Base-by-base conservation (phyloP, 2,888 invertebrate genomes). In the Philhelius pedissequus region DNA sequence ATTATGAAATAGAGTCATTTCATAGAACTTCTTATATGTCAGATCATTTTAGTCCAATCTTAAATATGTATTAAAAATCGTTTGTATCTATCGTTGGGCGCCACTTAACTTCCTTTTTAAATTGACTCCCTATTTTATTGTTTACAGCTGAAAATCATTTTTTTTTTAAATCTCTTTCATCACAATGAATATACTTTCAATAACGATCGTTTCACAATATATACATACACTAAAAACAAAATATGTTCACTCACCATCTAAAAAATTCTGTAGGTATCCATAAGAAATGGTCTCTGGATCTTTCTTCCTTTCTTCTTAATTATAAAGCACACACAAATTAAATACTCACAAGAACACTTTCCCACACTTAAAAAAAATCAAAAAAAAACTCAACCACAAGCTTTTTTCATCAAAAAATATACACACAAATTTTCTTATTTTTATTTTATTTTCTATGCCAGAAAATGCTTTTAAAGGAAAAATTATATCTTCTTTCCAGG, bases 301-400 rank as follows among this genome's bases (percentile, higher is more conserved):
- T 43, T 43, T 62, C 43, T 62, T 25, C 38, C 9, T 9, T 18
- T 27, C 18, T 15, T 56, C 48, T 48, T 11, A 20, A 45, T 3
- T 9, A 32, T 13, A 35, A 2, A 54, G 25, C 22, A 11, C 25
- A 43, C 58, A 25, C 40, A 27, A 60, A 40, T 40, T 60, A 40
- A 25, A 40, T 18, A 38, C 9, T 20, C 60, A 60, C 60, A 43
- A 27, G 27, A 43, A 43, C 60, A 60, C 60, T 60, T 40, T 60
- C 25, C 40, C 40, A 27, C 60, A 40, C 25, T 60, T 60, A 27
- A 8, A 35, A 60, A 40, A 27, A 60, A 27, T 43, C 15, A 35
- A 60, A 40, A 27, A 60, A 27, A 27, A 60, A 40, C 40, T 40
- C 27, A 60, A 60, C 40, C 60, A 60, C 27, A 60, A 60, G 60